phyloP scores from a whole-genome alignment of 2,113 vertebrate species.

The Clarias macrocephalus region DNA sequence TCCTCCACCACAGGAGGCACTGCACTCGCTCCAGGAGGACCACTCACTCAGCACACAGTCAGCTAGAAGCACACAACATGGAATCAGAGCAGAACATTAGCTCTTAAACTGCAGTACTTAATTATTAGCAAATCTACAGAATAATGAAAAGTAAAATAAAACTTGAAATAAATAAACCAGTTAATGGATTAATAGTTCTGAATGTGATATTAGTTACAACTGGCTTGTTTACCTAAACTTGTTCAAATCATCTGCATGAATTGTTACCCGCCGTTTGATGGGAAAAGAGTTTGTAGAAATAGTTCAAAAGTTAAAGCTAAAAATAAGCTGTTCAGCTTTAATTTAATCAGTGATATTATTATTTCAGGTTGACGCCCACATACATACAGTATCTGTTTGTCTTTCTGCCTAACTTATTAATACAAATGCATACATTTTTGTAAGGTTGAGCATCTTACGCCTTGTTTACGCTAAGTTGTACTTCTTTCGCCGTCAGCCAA shows the following conservation, averaged over 20 bases:
- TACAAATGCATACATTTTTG: no score
- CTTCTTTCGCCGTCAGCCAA: no score
- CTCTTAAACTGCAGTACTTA: not conserved
- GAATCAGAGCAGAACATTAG: not conserved
- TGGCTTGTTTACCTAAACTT: not conserved
- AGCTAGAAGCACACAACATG: slow-evolving; percentile 55
- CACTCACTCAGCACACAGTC: slow-evolving; percentile 75
- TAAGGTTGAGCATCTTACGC: no score
- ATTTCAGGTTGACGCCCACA: no score
- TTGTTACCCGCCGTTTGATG: no score
- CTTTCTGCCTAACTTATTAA: no score
- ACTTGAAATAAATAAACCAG: not conserved
- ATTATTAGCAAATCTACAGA: not conserved
- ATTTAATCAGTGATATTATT: no score
- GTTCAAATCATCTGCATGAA: not conserved
- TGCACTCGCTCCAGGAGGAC: slow-evolving; percentile 80
- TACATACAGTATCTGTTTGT: no score
- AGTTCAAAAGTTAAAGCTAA: no score
- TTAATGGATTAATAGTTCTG: not conserved
- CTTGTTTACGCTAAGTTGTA: no score
- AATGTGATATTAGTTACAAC: not conserved
- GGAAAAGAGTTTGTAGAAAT: no score
- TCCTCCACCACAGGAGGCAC: slow-evolving; percentile 73
- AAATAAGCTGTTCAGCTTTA: no score
- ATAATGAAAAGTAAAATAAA: not conserved